These are phyloP conservation scores for Drosophila setosimentum DNA, from an alignment of 2,888 invertebrate species.

Conservation along the genomic window DNA sequence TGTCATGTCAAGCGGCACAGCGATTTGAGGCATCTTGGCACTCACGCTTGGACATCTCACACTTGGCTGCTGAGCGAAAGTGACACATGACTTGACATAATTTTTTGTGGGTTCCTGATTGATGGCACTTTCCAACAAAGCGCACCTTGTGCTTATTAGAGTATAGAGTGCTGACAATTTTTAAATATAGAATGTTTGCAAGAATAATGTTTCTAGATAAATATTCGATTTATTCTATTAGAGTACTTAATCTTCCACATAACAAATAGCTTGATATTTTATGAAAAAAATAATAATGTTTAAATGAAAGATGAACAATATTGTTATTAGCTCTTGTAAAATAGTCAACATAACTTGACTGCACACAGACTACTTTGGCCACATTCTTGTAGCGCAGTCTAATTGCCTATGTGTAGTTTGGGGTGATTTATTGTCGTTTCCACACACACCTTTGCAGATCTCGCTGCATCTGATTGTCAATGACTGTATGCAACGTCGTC, in stretches of 20 bases:
- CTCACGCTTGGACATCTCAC: slow-evolving; percentile 58
- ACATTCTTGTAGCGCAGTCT: slow-evolving; percentile 31
- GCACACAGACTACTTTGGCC: background rate
- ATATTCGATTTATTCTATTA: background rate
- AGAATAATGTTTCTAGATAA: background rate
- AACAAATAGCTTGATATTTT: background rate
- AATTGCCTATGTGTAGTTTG: slow-evolving; percentile 19
- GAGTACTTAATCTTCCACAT: background rate
- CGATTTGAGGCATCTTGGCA: slow-evolving; percentile 58
- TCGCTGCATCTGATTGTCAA: slow-evolving; percentile 67
- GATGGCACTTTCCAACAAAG: slow-evolving; percentile 59
- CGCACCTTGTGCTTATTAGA: slow-evolving; percentile 1
- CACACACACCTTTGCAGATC: slow-evolving; percentile 54
- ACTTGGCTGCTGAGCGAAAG: slow-evolving; percentile 71
- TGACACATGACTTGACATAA: slow-evolving; percentile 61
- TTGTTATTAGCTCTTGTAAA: background rate
- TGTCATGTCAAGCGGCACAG: slow-evolving; percentile 50
- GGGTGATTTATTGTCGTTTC: slow-evolving; percentile 26
- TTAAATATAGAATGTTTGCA: accelerated
- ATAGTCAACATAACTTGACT: background rate
- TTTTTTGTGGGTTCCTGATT: slow-evolving; percentile 23
- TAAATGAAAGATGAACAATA: background rate
- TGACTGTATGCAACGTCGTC: slow-evolving; percentile 65
- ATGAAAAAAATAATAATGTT: background rate
- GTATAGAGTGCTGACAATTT: background rate